A percentile compares a stretch with the other conserved stretches of the same genome.
phyloP scores from a whole-genome alignment of 2,888 invertebrate genomes.

The Macropis europaea region DNA sequence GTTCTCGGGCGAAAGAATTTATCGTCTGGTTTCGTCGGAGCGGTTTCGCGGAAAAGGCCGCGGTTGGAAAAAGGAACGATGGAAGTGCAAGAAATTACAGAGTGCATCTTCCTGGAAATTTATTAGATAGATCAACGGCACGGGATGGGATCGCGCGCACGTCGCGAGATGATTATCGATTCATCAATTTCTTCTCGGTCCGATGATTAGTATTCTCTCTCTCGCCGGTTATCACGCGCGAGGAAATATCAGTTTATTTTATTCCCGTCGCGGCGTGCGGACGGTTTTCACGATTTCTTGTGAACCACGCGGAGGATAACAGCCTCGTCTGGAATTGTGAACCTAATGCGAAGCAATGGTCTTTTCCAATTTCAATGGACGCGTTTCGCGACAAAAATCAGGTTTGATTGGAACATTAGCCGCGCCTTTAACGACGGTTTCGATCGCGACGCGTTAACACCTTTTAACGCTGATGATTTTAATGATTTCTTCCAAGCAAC shows the following conservation, averaged over 20 bases:
- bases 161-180: slow-evolving; percentile 41
- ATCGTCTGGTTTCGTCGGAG: no score
- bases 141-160: slow-evolving; percentile 15
- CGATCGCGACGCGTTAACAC: not conserved
- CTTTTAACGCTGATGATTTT: not conserved
- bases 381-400: not conserved
- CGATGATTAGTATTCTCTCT: slow-evolving; percentile 13
- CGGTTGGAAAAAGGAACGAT: slow-evolving; percentile 2
- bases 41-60: no score
- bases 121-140: slow-evolving; percentile 38
- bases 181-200: slow-evolving; percentile 49
- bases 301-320: slow-evolving; percentile 3
- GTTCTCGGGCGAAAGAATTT: no score
- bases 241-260: slow-evolving; percentile 34
- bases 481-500: not conserved
- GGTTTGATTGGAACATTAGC: slow-evolving; percentile 2
- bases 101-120: slow-evolving; percentile 34
- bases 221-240: slow-evolving; percentile 22
- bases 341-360: no score
- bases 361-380: not conserved
- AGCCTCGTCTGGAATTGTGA: slow-evolving; percentile 33
- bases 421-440: not conserved
- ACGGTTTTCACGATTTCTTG: slow-evolving; percentile 21
- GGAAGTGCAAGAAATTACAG: slow-evolving; percentile 6
- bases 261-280: not conserved